Evolutionary conservation across 2,113 vertebrate genomes (phyloP), one percentile per base, ranked within the genome.

Genomic region (Trichechus manatus): DNA sequence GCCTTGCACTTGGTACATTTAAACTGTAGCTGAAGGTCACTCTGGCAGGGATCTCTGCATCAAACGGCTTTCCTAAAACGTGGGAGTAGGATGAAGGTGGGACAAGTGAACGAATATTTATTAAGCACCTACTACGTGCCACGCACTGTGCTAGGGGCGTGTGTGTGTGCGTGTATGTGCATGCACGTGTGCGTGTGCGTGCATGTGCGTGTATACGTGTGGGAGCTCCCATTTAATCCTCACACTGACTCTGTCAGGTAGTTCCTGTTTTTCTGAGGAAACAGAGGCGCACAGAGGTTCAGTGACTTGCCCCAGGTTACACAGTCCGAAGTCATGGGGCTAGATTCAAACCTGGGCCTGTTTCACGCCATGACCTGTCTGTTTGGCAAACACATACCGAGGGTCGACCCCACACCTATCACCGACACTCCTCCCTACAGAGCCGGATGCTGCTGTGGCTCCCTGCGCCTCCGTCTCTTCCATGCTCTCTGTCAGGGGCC

Each of bases 371-470:
- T 36, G 56, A 13, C 42, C 47, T 22, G 3, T 20, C 64, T 8
- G 11, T 9, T 31, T 0, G 31, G 29, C 64, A 25, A 25, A 31
- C 47, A 17, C 15, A 50, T 56, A 22, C 78, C 47, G 27, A 42
- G 22, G 25, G 27, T 11, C 59, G 3, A 4, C 6, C 1, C 56
- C 9, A 10, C 59, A n/a, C 47, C 33, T 2, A 50, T 23, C 0
- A 0, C 68, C 9, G 36, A 36, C 42, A 47, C 25, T 33, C 23
- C 75, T 15, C 10, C 4, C 9, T 11, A 1, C 15, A 17, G 82
- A 81, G 39, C 23, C 42, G 72, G 64, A n/a, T 72, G 39, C 31
- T 11, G 27, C 13, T 17, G 27, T 33, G 25, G 19, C 10, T 31
- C 10, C 33, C 33, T 0, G 9, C 0, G 7, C 25, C 7, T 7